Conservation (phyloP, 2,888 invertebrate genomes). For the Scrobipalpa atriplicella region DNA sequence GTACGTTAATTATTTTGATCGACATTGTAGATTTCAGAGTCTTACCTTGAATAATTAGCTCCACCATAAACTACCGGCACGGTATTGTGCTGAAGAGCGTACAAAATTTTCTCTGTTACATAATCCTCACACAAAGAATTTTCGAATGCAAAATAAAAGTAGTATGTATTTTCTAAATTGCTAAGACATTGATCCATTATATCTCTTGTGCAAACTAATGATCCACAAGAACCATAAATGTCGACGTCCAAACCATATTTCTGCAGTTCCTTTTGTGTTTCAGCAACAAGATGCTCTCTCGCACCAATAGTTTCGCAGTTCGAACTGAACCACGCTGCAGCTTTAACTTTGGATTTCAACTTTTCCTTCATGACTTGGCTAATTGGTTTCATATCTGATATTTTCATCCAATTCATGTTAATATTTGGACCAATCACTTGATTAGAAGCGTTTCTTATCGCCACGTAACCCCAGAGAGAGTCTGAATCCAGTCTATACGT, state of each 20-base stretch:
- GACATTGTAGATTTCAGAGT: too few relatives aligned
- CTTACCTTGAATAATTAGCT: constrained; percentile 81
- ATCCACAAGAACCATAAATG: constrained; percentile 61
- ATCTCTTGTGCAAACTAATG: constrained; percentile 50
- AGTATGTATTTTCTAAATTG: constrained; percentile 55
- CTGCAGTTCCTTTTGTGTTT: constrained; percentile 46
- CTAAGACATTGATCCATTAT: constrained; percentile 53
- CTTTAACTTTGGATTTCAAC: constrained; percentile 47
- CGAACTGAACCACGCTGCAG: constrained; percentile 65
- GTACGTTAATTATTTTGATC: too few relatives aligned
- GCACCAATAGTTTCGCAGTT: constrained; percentile 57
- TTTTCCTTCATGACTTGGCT: constrained; percentile 40
- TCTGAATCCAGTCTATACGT: constrained; percentile 46
- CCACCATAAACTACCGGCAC: constrained; percentile 87
- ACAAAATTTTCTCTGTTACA: constrained; percentile 65
- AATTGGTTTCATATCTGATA: constrained; percentile 45
- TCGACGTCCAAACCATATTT: constrained; percentile 54
- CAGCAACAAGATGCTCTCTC: constrained; percentile 52
- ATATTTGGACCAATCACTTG: constrained; percentile 53
- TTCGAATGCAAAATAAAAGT: constrained; percentile 69
- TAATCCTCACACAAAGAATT: constrained; percentile 68
- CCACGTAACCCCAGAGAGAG: constrained; percentile 59
- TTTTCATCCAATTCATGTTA: constrained; percentile 50
- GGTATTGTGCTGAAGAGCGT: constrained; percentile 80
- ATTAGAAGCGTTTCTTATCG: constrained; percentile 49